A percentile compares a stretch with the other conserved stretches of the same genome.
Evolutionary conservation across 2,888 invertebrate genomes (phyloP).

Genomic region (Epirrhoe alternata): DNA sequence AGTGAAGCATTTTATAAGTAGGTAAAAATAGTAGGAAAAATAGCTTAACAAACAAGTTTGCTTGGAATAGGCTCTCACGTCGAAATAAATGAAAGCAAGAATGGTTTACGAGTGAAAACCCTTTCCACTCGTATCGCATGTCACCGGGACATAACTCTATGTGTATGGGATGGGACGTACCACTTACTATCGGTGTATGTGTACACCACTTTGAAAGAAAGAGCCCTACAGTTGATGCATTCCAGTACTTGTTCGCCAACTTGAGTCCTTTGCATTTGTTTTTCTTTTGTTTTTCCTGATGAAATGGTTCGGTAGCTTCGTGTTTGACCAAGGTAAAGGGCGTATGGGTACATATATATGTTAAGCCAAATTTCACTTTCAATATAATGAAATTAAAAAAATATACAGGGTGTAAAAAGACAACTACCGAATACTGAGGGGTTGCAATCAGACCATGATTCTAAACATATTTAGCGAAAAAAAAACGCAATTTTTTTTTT

Average conservation of each 20-base stretch:
- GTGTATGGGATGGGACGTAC: constrained; percentile 22
- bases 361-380: too few relatives aligned
- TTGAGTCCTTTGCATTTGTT: constrained; percentile 48
- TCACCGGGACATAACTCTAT: constrained; percentile 6
- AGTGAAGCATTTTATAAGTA: too few relatives aligned
- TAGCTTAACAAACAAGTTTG: too few relatives aligned
- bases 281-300: constrained; percentile 42
- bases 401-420: too few relatives aligned
- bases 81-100: background rate
- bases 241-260: constrained; percentile 54
- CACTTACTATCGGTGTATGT: constrained; percentile 30
- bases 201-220: constrained; percentile 57
- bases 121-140: constrained; percentile 9
- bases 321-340: background rate
- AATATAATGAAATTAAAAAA: too few relatives aligned
- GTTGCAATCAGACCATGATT: too few relatives aligned
- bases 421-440: too few relatives aligned
- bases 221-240: constrained; percentile 68
- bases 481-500: too few relatives aligned
- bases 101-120: background rate
- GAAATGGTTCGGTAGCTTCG: constrained; percentile 1
- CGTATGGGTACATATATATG: too few relatives aligned
- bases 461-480: too few relatives aligned
- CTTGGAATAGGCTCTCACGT: background rate
- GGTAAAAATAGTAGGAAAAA: too few relatives aligned